Evolutionary conservation across 1,140 invertebrate species (phyloP).

Genomic region (Phocides pigmalion): DNA sequence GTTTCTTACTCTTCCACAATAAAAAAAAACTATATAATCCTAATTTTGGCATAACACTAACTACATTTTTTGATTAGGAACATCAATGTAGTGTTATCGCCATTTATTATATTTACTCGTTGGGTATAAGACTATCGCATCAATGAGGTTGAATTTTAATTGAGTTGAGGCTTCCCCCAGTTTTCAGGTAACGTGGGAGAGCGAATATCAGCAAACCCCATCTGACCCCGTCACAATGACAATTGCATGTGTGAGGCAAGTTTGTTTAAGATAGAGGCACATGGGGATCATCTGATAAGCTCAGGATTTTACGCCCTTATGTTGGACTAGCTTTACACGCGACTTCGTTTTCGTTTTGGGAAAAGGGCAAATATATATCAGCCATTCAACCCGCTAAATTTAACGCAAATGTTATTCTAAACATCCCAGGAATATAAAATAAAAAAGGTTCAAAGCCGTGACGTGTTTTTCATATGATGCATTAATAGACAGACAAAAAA

Average conservation of each 20-base stretch:
- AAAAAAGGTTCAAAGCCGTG: too few relatives aligned
- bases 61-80: too few relatives aligned
- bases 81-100: too few relatives aligned
- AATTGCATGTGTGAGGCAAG: not conserved
- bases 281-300: not conserved
- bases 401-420: too few relatives aligned
- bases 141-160: conserved; percentile 11
- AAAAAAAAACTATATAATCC: too few relatives aligned
- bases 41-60: too few relatives aligned
- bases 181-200: conserved; percentile 13
- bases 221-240: conserved; percentile 12
- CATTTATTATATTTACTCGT: not conserved
- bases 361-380: too few relatives aligned
- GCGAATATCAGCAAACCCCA: not conserved
- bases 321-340: not conserved
- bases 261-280: conserved; percentile 1
- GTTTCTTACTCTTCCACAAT: too few relatives aligned
- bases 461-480: too few relatives aligned
- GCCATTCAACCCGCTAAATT: too few relatives aligned
- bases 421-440: too few relatives aligned
- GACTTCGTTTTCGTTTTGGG: not conserved
- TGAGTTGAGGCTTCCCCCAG: conserved; percentile 15
- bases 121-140: not conserved
- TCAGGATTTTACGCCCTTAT: not conserved
- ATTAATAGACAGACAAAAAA: too few relatives aligned